Evolutionary conservation across 1,140 invertebrate species (phyloP).

Genomic region (Drosophila nannoptera): DNA sequence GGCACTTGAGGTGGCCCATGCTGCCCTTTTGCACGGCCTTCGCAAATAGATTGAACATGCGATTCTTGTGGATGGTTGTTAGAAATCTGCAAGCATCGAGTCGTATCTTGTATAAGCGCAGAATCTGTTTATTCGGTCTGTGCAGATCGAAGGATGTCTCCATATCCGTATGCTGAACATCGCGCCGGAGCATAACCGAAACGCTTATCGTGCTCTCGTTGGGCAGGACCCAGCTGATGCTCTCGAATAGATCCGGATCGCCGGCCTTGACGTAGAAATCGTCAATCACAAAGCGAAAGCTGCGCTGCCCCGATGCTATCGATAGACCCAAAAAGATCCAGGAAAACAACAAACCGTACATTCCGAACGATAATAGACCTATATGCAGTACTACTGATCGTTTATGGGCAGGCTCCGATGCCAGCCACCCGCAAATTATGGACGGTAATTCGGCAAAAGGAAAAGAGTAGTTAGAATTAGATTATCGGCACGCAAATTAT

Average conservation of each 20-base stretch:
- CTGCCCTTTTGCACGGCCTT: constrained; percentile 30
- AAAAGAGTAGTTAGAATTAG: neutral
- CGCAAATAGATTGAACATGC: constrained; percentile 32
- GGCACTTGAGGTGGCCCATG: constrained; percentile 27
- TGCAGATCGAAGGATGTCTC: constrained; percentile 35
- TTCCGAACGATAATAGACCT: neutral
- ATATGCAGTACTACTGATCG: no score
- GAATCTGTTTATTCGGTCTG: constrained; percentile 13
- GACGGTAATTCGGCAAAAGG: no score
- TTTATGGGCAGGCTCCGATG: neutral
- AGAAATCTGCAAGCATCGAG: constrained; percentile 42
- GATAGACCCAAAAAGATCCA: neutral
- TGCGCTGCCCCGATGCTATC: neutral
- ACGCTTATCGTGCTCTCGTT: constrained; percentile 28
- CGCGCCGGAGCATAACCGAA: constrained; percentile 14
- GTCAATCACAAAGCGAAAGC: constrained; percentile 15
- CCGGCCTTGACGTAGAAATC: constrained; percentile 18
- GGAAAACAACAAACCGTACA: neutral
- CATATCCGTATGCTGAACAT: constrained; percentile 21
- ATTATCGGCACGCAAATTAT: neutral
- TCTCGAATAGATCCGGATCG: constrained; percentile 10
- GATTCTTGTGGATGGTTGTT: constrained; percentile 31
- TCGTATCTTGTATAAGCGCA: constrained; percentile 35
- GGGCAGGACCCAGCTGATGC: constrained; percentile 10
- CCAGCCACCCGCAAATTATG: neutral